These are phyloP conservation scores for Boloria selene DNA, from an alignment of 2,888 invertebrate genomes.

Conservation along the genomic window DNA sequence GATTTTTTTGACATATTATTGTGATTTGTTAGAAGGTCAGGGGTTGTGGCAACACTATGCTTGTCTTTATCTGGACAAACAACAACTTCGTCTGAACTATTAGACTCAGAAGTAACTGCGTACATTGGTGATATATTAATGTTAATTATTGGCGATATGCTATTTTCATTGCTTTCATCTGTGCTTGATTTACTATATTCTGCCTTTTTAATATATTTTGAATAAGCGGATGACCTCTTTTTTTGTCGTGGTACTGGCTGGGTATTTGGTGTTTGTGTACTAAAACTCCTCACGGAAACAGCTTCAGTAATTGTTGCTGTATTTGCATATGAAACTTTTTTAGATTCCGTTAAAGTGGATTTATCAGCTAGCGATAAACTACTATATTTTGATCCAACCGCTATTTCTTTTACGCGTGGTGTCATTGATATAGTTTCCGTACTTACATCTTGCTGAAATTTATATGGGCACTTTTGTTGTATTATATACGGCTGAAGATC, in stretches of 20 bases:
- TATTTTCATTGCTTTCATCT: constrained; percentile 50
- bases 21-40: constrained; percentile 83
- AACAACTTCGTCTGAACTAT: constrained; percentile 74
- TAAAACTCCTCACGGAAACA: constrained; percentile 52
- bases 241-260: constrained; percentile 64
- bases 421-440: constrained; percentile 73
- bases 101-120: constrained; percentile 66
- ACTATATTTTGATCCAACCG: constrained; percentile 64
- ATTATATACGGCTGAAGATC: constrained; percentile 73
- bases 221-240: constrained; percentile 49
- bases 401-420: constrained; percentile 74
- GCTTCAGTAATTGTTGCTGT: constrained; percentile 71
- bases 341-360: constrained; percentile 62
- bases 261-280: constrained; percentile 61
- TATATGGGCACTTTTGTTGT: constrained; percentile 55
- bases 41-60: constrained; percentile 63
- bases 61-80: constrained; percentile 34
- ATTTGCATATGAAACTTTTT: constrained; percentile 54
- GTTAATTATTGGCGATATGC: constrained; percentile 76
- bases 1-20: constrained; percentile 64
- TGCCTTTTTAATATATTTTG: constrained; percentile 50
- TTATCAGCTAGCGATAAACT: constrained; percentile 59
- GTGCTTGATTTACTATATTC: constrained; percentile 45
- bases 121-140: constrained; percentile 84
- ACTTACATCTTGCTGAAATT: constrained; percentile 59